phyloP scores from a whole-genome alignment of 2,888 invertebrate species.

The Odontomyia ornata region DNA sequence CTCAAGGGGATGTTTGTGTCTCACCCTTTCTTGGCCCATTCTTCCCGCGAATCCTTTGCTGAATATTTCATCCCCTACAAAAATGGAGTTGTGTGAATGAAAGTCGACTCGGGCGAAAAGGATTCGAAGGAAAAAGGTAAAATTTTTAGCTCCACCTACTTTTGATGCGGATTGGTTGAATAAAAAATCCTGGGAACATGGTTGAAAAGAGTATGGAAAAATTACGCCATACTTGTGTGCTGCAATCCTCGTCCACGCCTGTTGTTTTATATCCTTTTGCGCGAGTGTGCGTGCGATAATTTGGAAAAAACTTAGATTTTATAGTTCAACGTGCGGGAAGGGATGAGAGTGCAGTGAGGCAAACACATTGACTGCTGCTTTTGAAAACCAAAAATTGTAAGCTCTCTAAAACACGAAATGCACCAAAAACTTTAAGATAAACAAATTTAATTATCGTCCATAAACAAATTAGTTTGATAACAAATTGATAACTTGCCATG shows the following conservation, averaged over 20 bases:
- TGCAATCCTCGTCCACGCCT: constrained; percentile 7
- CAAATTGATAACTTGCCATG: constrained; percentile 49
- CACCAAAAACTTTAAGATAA: constrained; percentile 50
- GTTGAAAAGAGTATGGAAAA: constrained; percentile 44
- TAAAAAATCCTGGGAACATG: constrained; percentile 45
- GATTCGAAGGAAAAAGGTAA: constrained; percentile 40
- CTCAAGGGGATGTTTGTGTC: neutral
- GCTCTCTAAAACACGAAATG: constrained; percentile 40
- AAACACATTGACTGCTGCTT: constrained; percentile 19
- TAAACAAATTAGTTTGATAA: constrained; percentile 51
- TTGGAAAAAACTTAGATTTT: neutral
- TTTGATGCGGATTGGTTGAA: constrained; percentile 49
- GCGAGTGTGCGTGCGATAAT: neutral
- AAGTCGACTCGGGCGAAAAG: constrained; percentile 15
- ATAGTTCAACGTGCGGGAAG: neutral
- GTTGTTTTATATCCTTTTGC: neutral
- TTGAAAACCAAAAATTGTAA: constrained; percentile 36
- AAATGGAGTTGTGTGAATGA: constrained; percentile 40
- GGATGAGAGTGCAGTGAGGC: constrained; percentile 7
- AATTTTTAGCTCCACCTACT: constrained; percentile 50
- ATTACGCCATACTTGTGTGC: constrained; percentile 17
- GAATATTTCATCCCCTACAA: constrained; percentile 38
- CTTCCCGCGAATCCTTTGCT: constrained; percentile 22
- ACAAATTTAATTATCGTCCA: constrained; percentile 50
- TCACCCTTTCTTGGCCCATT: constrained; percentile 4